phyloP scores from a whole-genome alignment of 2,797 vertebrate genomes.

The Pipistrellus pipistrellus region DNA sequence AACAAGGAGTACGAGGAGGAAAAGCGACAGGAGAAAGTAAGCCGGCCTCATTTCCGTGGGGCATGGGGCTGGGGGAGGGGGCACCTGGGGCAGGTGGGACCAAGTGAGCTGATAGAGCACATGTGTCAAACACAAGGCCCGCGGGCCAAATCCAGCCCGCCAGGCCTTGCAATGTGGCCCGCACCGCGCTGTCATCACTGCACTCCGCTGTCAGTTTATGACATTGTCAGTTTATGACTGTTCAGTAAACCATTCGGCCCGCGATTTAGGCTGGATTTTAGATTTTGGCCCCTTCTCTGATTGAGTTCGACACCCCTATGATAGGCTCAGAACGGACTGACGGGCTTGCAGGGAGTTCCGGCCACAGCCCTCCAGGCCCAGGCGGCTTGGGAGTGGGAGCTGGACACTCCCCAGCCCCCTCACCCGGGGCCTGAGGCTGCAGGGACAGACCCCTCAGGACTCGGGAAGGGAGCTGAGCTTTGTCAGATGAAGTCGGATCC shows the following conservation, averaged over 20 bases:
- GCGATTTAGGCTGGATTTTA: no score
- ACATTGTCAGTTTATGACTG: no score
- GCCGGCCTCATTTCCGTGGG: background rate
- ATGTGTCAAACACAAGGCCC: no score
- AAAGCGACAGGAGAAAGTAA: conserved; percentile 93
- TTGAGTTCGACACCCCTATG: no score
- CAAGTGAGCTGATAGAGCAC: conserved; percentile 76
- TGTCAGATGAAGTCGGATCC: background rate
- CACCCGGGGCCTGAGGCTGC: background rate
- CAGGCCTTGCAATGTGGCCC: no score
- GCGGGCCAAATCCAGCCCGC: no score
- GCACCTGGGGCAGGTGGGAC: no score
- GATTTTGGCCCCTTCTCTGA: no score
- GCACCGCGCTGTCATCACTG: no score
- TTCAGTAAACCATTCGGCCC: no score
- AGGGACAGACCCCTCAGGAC: background rate
- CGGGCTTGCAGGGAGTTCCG: background rate
- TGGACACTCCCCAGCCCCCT: background rate
- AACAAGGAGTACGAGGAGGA: conserved; percentile 94
- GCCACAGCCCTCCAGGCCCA: background rate
- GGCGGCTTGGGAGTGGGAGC: background rate
- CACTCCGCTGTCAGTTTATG: no score
- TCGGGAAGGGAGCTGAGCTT: background rate
- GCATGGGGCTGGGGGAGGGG: conserved; percentile 66
- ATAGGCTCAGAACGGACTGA: conserved; percentile 82